Percentiles rank a stretch among this genome's conserved stretches.
phyloP scores from a whole-genome alignment of 2,888 invertebrate genomes.

The Luffia ferchaultella region DNA sequence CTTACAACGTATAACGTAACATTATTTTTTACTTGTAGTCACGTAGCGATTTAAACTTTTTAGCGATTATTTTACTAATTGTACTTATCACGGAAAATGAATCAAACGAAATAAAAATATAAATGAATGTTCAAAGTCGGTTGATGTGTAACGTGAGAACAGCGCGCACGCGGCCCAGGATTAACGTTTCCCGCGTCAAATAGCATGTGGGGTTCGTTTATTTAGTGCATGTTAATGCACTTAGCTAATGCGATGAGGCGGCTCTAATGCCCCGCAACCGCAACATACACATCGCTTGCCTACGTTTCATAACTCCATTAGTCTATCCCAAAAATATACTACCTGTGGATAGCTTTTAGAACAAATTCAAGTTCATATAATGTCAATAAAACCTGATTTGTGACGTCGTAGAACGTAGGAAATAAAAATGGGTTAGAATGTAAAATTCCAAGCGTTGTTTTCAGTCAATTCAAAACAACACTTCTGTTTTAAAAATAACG shows the following conservation, averaged over 20 bases:
- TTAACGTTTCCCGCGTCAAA: slow-evolving; percentile 33
- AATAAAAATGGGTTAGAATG: no score
- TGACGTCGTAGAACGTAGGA: neutral
- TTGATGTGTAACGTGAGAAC: slow-evolving; percentile 11
- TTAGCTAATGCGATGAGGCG: slow-evolving; percentile 27
- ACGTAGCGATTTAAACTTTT: no score
- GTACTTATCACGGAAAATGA: no score
- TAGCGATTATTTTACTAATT: no score
- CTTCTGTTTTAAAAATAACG: no score
- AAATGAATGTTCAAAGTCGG: neutral
- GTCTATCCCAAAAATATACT: neutral
- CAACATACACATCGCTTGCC: neutral
- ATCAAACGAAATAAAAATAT: no score
- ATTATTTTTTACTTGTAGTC: no score
- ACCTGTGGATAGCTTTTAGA: neutral
- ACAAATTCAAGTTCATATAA: neutral
- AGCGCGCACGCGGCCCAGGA: slow-evolving; percentile 23
- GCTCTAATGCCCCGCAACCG: slow-evolving; percentile 6
- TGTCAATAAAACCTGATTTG: neutral
- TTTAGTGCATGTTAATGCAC: slow-evolving; percentile 40
- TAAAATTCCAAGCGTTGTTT: no score
- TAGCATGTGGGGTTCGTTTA: slow-evolving; percentile 26
- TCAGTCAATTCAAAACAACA: no score
- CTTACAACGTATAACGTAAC: no score
- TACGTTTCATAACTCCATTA: neutral